A percentile compares a stretch with the other conserved stretches of the same genome.
phyloP scores from a whole-genome alignment of 2,888 invertebrate genomes.

The Uropetala carovei region DNA sequence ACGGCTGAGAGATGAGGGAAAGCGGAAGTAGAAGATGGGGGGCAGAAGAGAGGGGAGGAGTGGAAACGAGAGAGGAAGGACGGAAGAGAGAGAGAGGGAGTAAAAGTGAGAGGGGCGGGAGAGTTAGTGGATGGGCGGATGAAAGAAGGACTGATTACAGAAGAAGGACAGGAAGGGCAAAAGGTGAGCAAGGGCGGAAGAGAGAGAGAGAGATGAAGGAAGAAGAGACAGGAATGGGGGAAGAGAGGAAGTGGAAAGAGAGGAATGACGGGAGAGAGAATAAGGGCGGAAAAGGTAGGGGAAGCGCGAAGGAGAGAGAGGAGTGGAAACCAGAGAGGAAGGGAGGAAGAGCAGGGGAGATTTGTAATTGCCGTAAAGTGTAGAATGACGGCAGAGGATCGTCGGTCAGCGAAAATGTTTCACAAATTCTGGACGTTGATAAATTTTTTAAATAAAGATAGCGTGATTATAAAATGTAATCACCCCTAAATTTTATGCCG shows the following conservation, averaged over 20 bases:
- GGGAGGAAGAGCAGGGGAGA: too few species aligned
- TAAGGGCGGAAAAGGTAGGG: too few species aligned
- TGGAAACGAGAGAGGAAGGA: neutral
- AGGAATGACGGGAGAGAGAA: too few species aligned
- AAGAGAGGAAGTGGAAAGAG: too few species aligned
- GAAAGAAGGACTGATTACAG: neutral
- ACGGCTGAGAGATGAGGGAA: too few species aligned
- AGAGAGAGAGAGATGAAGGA: neutral
- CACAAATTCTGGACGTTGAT: neutral
- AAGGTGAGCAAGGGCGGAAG: neutral
- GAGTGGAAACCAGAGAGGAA: too few species aligned
- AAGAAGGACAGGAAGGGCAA: constrained; percentile 8
- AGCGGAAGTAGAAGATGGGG: too few species aligned
- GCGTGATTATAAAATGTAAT: neutral
- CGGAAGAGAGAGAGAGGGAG: neutral
- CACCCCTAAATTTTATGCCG: neutral
- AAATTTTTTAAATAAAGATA: neutral
- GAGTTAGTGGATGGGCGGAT: neutral
- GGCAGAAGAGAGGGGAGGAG: neutral
- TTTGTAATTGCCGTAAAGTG: too few species aligned
- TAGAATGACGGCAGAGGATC: too few species aligned
- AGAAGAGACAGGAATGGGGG: too few species aligned
- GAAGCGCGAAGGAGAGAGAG: too few species aligned
- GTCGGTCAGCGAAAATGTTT: too few species aligned
- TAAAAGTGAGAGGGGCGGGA: neutral